Evolutionary conservation across 2,888 invertebrate genomes (phyloP).

Genomic region (Macaria liturata): DNA sequence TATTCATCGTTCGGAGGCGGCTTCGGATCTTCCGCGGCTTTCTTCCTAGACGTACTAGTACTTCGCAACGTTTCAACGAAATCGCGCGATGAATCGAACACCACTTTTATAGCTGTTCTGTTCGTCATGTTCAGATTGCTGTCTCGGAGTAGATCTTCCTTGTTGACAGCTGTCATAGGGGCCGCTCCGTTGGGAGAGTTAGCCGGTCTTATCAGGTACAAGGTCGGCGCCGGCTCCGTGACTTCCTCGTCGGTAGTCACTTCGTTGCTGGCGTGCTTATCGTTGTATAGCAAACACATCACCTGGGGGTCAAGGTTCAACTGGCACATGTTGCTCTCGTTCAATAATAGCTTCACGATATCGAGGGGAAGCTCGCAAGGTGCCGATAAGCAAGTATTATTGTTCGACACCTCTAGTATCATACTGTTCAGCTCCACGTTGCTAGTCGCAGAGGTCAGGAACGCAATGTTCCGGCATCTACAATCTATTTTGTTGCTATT

Average conservation of each 20-base stretch:
- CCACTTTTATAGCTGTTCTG: slow-evolving; percentile 69
- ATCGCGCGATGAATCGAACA: slow-evolving; percentile 72
- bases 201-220: slow-evolving; percentile 73
- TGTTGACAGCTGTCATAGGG: slow-evolving; percentile 68
- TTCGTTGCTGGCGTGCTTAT: slow-evolving; percentile 60
- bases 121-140: slow-evolving; percentile 70
- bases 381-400: slow-evolving; percentile 74
- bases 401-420: slow-evolving; percentile 64
- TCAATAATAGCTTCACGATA: slow-evolving; percentile 60
- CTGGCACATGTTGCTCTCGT: slow-evolving; percentile 70
- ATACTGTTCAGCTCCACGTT: slow-evolving; percentile 63
- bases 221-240: slow-evolving; percentile 72
- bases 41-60: slow-evolving; percentile 54
- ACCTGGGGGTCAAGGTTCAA: slow-evolving; percentile 67
- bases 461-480: slow-evolving; percentile 75
- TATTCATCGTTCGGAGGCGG: slow-evolving; percentile 54
- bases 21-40: slow-evolving; percentile 46
- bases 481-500: slow-evolving; percentile 74
- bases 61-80: slow-evolving; percentile 73
- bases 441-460: slow-evolving; percentile 50
- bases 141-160: slow-evolving; percentile 64
- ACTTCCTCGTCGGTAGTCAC: slow-evolving; percentile 63
- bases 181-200: slow-evolving; percentile 61
- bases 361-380: slow-evolving; percentile 75
- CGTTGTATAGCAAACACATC: slow-evolving; percentile 73